phyloP scores from a whole-genome alignment of 2,797 vertebrate genomes.

The Sylvia borin region DNA sequence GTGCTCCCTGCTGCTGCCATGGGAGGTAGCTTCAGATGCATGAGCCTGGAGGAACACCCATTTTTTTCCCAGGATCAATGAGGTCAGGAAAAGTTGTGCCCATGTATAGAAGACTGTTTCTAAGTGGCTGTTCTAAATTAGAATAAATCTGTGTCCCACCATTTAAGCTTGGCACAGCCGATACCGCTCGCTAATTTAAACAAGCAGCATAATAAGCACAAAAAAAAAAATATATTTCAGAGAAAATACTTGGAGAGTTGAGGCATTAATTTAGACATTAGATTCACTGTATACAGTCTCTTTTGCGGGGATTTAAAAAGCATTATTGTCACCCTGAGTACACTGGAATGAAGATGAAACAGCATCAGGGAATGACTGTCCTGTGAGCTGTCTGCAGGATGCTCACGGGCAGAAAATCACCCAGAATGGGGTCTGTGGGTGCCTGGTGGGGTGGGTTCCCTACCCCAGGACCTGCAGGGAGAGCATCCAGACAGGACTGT shows the following conservation, averaged over 20 bases:
- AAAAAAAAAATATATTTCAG: constrained; percentile 72
- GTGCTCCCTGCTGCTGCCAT: not conserved
- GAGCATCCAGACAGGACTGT: not conserved
- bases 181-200: constrained; percentile 34
- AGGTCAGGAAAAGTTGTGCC: constrained; percentile 19
- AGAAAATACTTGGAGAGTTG: constrained; percentile 69
- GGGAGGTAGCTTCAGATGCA: not conserved
- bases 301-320: constrained; percentile 70
- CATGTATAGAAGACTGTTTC: constrained; percentile 47
- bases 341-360: constrained; percentile 53
- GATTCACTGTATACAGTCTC: constrained; percentile 64
- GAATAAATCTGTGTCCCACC: constrained; percentile 46
- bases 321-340: constrained; percentile 67
- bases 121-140: constrained; percentile 47
- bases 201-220: constrained; percentile 64
- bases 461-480: accelerated
- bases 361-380: not conserved
- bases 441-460: accelerated
- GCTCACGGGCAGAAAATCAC: not conserved
- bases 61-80: not conserved
- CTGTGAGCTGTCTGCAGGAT: not conserved
- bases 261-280: constrained; percentile 59
- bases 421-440: not conserved
- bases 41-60: not conserved
- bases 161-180: constrained; percentile 6